Percentiles rank a stretch among this genome's conserved stretches.
Conservation (phyloP, 2,888 invertebrate genomes). For the Oscheius onirici region DNA sequence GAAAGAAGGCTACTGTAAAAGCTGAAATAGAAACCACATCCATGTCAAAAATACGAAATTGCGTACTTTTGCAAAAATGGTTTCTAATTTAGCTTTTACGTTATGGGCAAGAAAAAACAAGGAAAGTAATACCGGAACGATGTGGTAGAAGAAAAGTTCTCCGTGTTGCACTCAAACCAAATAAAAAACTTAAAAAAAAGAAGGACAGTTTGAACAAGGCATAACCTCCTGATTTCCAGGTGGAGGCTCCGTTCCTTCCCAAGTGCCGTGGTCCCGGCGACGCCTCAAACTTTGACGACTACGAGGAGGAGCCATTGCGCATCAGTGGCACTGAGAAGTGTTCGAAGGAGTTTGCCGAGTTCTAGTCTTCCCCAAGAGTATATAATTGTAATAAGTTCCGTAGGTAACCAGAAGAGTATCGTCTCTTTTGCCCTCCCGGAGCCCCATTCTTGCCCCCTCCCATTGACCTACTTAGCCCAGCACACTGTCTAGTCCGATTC, state of each 20-base stretch:
- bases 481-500: constrained; percentile 31
- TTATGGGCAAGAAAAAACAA: too few relatives aligned
- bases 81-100: too few relatives aligned
- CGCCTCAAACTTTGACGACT: constrained; percentile 99
- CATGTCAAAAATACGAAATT: too few relatives aligned
- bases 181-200: neutral
- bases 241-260: constrained; percentile 98
- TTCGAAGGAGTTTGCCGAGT: constrained; percentile 99
- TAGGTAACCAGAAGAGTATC: neutral
- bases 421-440: neutral
- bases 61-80: too few relatives aligned
- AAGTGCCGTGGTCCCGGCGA: constrained; percentile 98
- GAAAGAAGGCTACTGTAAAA: too few relatives aligned
- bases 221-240: constrained; percentile 74
- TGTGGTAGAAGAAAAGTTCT: too few relatives aligned
- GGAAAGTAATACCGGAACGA: too few relatives aligned
- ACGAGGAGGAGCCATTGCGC: constrained; percentile 97
- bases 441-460: neutral
- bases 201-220: neutral
- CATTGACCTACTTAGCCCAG: constrained; percentile 24
- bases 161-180: neutral
- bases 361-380: constrained; percentile 73
- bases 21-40: too few relatives aligned
- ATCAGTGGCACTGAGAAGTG: constrained; percentile 99
- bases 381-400: neutral